Evolutionary conservation across 2,113 vertebrate genomes (phyloP).

Genomic region (Plecotus auritus): DNA sequence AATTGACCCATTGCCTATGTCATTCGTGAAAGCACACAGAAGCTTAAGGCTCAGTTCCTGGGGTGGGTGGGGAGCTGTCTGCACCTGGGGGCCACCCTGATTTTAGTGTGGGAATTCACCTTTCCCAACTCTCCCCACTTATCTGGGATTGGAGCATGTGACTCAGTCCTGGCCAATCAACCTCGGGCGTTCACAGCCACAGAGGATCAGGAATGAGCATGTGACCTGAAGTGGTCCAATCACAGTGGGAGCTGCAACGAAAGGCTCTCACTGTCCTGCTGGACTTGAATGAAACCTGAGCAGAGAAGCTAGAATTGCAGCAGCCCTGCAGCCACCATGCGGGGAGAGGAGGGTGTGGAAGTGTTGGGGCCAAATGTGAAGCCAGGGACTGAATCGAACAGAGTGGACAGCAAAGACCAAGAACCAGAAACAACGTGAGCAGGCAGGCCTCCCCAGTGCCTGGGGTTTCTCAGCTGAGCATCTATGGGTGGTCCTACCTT

Average conservation of each 20-base stretch:
- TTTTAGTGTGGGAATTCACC: background rate
- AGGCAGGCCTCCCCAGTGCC: background rate
- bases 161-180: background rate
- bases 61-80: background rate
- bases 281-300: background rate
- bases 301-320: background rate
- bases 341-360: background rate
- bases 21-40: conserved; percentile 18
- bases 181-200: background rate
- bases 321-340: background rate
- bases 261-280: background rate
- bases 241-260: background rate
- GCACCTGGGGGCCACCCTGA: fast-evolving
- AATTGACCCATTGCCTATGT: conserved; percentile 70
- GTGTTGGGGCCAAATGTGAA: background rate
- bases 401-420: background rate
- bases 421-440: background rate
- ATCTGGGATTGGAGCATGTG: background rate
- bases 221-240: background rate
- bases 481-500: background rate
- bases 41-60: background rate
- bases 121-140: background rate
- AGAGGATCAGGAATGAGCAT: background rate
- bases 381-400: background rate
- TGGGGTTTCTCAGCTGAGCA: background rate